phyloP scores from a whole-genome alignment of 2,888 invertebrate genomes.

The Exocentrus adspersus region DNA sequence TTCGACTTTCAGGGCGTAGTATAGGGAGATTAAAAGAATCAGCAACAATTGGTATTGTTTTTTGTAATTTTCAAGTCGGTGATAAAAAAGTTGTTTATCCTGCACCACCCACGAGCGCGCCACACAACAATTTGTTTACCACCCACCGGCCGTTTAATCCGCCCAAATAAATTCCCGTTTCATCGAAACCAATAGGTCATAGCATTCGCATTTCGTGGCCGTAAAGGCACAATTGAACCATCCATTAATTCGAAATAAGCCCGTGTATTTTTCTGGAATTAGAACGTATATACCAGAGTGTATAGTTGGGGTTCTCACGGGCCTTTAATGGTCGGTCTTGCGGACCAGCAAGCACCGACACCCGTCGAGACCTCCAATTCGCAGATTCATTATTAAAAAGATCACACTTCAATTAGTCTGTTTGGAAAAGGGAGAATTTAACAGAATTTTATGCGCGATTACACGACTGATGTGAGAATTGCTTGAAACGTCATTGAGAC shows the following conservation, averaged over 20 bases:
- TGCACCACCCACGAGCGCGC: neutral
- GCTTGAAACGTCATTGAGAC: neutral
- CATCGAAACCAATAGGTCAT: slow-evolving; percentile 16
- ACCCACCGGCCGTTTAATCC: slow-evolving; percentile 5
- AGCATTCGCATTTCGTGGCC: slow-evolving; percentile 6
- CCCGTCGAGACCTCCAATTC: slow-evolving; percentile 56
- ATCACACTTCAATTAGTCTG: slow-evolving; percentile 58
- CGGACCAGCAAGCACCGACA: slow-evolving; percentile 59
- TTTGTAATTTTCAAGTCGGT: no score
- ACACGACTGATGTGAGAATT: slow-evolving; percentile 27
- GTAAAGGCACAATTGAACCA: slow-evolving; percentile 17
- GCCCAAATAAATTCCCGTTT: slow-evolving; percentile 3
- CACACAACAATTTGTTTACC: neutral
- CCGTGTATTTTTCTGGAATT: slow-evolving; percentile 44
- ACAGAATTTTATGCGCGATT: slow-evolving; percentile 44
- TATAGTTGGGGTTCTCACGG: slow-evolving; percentile 56
- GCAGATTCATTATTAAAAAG: slow-evolving; percentile 54
- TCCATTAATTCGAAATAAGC: slow-evolving; percentile 29
- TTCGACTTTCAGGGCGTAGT: no score
- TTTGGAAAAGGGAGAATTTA: slow-evolving; percentile 45
- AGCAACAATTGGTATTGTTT: no score
- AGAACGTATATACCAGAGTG: slow-evolving; percentile 31
- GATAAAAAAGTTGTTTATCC: neutral
- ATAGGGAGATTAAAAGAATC: no score
- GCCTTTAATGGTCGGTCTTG: slow-evolving; percentile 54